A percentile compares a stretch with the other conserved stretches of the same genome.
Conservation (phyloP, 2,797 vertebrate genomes). For the Mormyrus hasselquistii region DNA sequence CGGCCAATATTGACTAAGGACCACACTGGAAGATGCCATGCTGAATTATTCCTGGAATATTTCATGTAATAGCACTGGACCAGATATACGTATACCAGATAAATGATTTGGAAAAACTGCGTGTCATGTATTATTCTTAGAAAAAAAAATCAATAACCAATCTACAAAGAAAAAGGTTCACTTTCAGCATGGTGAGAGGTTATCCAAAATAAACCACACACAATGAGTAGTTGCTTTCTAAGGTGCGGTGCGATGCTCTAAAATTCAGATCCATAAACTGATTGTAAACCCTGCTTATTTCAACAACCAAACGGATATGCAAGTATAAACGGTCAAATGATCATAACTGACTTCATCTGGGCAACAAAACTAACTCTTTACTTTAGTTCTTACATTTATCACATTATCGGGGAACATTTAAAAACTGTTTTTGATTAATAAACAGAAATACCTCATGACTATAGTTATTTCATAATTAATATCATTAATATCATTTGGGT, state of each 20-base stretch:
- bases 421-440: not conserved
- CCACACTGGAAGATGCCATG: conserved; percentile 41
- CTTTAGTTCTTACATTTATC: not conserved
- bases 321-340: not conserved
- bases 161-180: conserved; percentile 52
- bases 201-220: conserved; percentile 42
- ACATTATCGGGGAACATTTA: not conserved
- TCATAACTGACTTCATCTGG: not conserved
- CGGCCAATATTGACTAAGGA: conserved; percentile 50
- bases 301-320: not conserved
- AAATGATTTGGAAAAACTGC: conserved; percentile 33
- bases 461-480: not conserved
- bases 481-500: not conserved
- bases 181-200: conserved; percentile 41
- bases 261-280: conserved; percentile 21
- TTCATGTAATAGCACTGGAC: conserved; percentile 52
- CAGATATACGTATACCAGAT: conserved; percentile 24
- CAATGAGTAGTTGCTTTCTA: conserved; percentile 38
- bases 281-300: conserved; percentile 6
- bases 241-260: conserved; percentile 23
- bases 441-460: not conserved
- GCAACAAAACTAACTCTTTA: not conserved
- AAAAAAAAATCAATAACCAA: conserved; percentile 70
- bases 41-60: conserved; percentile 54
- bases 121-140: conserved; percentile 47